These are phyloP conservation scores for Polietes domitor DNA, from an alignment of 2,888 invertebrate genomes.

Conservation along the genomic window DNA sequence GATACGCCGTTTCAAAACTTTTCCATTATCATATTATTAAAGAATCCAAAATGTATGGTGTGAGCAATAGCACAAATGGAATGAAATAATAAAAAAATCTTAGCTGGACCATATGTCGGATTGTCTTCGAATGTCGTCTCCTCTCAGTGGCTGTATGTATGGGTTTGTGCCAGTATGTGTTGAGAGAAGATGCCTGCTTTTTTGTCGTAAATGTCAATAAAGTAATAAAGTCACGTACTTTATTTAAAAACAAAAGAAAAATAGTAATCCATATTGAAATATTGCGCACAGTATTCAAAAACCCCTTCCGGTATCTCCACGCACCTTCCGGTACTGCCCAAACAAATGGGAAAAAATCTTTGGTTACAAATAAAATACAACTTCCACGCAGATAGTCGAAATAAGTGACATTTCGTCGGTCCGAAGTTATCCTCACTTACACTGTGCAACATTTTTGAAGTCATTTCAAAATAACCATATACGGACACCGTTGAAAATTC, in stretches of 20 bases:
- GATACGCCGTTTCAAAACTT: conserved; percentile 10
- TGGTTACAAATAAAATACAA: no score
- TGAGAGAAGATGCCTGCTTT: conserved; percentile 34
- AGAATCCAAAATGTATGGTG: neutral
- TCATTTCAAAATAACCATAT: no score
- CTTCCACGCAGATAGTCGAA: no score
- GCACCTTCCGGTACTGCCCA: no score
- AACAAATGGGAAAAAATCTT: no score
- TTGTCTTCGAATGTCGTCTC: neutral
- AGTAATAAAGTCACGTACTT: conserved; percentile 68
- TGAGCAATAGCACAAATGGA: conserved; percentile 6
- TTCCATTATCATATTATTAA: conserved; percentile 57
- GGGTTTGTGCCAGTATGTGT: neutral
- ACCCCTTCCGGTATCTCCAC: no score
- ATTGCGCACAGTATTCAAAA: neutral
- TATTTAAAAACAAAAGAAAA: conserved; percentile 57
- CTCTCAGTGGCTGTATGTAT: neutral
- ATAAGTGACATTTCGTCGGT: no score
- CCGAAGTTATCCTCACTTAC: no score
- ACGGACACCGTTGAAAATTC: no score
- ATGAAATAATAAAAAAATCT: conserved; percentile 41
- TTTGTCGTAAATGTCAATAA: conserved; percentile 65
- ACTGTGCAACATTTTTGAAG: no score
- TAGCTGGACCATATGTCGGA: neutral
- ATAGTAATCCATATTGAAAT: neutral